A percentile compares a stretch with the other conserved stretches of the same genome.
These are phyloP conservation scores for Chalcosyrphus nemorum DNA, from an alignment of 2,888 invertebrate species.

Conservation along the genomic window DNA sequence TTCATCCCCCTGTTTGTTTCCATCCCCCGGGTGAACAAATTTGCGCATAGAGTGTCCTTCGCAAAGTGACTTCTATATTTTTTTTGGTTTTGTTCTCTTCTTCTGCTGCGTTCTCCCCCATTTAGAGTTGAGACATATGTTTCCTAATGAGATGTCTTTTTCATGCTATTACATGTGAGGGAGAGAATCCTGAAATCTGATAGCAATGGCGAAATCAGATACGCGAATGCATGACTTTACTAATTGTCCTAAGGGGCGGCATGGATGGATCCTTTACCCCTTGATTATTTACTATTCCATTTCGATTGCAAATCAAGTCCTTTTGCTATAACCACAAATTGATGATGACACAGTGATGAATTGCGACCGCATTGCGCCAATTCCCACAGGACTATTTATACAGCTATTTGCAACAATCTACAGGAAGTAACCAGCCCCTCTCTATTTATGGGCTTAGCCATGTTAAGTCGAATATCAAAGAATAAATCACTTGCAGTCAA, in stretches of 20 bases:
- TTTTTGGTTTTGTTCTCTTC: too few relatives aligned
- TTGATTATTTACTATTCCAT: constrained; percentile 22
- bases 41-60: constrained; percentile 75
- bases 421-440: constrained; percentile 44
- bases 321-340: constrained; percentile 51
- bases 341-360: constrained; percentile 39
- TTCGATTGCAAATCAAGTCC: constrained; percentile 37
- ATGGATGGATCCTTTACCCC: neutral
- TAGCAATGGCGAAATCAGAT: constrained; percentile 56
- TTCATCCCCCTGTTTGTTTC: constrained; percentile 73
- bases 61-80: constrained; percentile 63
- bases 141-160: constrained; percentile 80
- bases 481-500: constrained; percentile 75
- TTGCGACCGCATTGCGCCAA: constrained; percentile 22
- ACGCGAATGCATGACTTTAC: constrained; percentile 58
- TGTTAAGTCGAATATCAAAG: constrained; percentile 75
- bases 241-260: constrained; percentile 52
- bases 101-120: constrained; percentile 3
- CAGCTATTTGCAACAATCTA: constrained; percentile 57
- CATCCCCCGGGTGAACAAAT: constrained; percentile 30
- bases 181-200: constrained; percentile 47
- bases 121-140: constrained; percentile 77
- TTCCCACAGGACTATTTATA: constrained; percentile 60
- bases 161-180: constrained; percentile 68
- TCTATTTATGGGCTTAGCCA: constrained; percentile 67